These are phyloP conservation scores for Cryptocephalus primarius DNA, from an alignment of 2,888 invertebrate genomes.

Conservation along the genomic window DNA sequence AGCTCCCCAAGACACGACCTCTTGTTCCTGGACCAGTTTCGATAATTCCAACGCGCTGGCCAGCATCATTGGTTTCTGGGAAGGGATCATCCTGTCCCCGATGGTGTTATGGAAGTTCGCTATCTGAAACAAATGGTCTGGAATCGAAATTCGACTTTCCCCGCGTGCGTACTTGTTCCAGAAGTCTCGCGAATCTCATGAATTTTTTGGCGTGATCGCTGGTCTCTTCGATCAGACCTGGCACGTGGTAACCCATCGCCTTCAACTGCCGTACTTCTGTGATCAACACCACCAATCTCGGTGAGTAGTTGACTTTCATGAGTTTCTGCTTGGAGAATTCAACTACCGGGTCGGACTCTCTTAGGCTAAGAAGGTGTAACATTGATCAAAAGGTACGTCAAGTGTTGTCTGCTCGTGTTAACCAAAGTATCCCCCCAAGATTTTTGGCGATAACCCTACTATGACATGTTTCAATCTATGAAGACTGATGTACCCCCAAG, in stretches of 20 bases:
- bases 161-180: slow-evolving; percentile 87
- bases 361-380: slow-evolving; percentile 34
- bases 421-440: too few species aligned
- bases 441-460: too few species aligned
- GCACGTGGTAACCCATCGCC: slow-evolving; percentile 67
- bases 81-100: slow-evolving; percentile 92
- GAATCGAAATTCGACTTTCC: slow-evolving; percentile 3
- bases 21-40: slow-evolving; percentile 72
- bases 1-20: slow-evolving; percentile 88
- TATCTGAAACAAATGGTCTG: too few species aligned
- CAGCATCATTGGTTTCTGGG: slow-evolving; percentile 93
- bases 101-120: slow-evolving; percentile 95
- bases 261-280: slow-evolving; percentile 81
- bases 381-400: too few species aligned
- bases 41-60: slow-evolving; percentile 85
- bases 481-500: too few species aligned
- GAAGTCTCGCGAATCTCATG: slow-evolving; percentile 70
- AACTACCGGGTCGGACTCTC: slow-evolving; percentile 66
- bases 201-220: slow-evolving; percentile 66
- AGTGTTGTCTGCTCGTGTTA: too few species aligned
- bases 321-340: slow-evolving; percentile 63
- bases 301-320: slow-evolving; percentile 87
- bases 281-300: slow-evolving; percentile 70
- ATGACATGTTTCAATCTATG: too few species aligned
- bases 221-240: slow-evolving; percentile 60